Percentiles rank a stretch among this genome's conserved stretches.
Conservation (phyloP, 2,797 vertebrate genomes). For the Cheirogaleus major region DNA sequence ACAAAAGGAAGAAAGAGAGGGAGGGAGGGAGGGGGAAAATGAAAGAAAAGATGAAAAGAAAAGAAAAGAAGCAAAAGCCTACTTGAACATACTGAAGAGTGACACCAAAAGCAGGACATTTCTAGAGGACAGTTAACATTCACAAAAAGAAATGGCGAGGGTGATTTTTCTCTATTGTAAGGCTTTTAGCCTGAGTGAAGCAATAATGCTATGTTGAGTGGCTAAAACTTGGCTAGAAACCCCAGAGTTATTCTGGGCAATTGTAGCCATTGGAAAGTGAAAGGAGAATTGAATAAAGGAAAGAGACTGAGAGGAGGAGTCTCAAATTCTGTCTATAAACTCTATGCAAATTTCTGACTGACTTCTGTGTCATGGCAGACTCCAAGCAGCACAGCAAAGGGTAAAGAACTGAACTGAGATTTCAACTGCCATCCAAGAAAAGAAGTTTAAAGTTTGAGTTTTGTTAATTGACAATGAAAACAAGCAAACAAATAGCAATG, state of each 20-base stretch:
- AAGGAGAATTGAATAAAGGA: background rate
- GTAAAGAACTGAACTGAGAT: background rate
- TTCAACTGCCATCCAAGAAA: background rate
- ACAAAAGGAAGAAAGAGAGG: accelerated
- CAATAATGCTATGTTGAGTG: background rate
- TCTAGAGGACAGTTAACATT: background rate
- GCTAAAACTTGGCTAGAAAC: background rate
- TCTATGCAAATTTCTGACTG: background rate
- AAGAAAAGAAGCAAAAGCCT: background rate
- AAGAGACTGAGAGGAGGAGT: background rate
- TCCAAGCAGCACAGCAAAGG: background rate
- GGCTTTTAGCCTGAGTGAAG: background rate
- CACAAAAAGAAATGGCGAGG: background rate
- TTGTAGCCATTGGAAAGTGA: background rate
- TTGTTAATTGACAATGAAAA: background rate
- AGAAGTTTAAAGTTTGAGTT: background rate
- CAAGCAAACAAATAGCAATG: background rate
- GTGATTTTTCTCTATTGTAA: background rate
- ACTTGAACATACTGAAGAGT: background rate
- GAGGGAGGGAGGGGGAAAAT: accelerated
- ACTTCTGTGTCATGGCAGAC: background rate
- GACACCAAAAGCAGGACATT: background rate
- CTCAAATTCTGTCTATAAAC: background rate
- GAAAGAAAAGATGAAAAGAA: background rate
- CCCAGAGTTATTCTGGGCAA: background rate